A percentile compares a stretch with the other conserved stretches of the same genome.
Evolutionary conservation across 2,113 vertebrate species (phyloP).

Genomic region (Nasalis larvatus): DNA sequence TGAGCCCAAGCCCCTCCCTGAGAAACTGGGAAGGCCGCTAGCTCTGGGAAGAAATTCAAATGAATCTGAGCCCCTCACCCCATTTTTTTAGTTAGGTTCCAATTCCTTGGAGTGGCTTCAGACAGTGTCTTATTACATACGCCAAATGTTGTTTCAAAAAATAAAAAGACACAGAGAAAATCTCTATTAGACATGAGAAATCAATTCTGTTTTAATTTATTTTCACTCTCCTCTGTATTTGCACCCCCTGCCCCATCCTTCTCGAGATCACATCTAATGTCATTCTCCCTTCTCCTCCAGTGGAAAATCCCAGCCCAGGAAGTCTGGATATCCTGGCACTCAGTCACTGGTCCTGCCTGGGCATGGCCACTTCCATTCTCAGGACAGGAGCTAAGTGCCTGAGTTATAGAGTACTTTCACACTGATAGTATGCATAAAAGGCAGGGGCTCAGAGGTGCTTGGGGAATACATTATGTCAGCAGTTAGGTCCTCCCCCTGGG

Average conservation of each 20-base stretch:
- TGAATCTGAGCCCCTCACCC: neutral
- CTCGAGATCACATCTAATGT: neutral
- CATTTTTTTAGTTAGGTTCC: neutral
- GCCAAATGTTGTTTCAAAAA: conserved; percentile 11
- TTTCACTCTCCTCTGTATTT: conserved; percentile 28
- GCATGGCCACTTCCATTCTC: neutral
- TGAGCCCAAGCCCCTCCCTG: neutral
- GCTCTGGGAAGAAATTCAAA: neutral
- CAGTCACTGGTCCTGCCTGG: neutral
- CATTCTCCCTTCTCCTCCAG: neutral
- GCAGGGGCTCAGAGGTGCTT: neutral
- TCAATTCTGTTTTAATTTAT: conserved; percentile 64
- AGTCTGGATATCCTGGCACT: neutral
- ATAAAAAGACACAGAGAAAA: conserved; percentile 48
- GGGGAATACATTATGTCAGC: neutral
- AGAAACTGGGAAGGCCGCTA: neutral
- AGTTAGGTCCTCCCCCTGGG: neutral
- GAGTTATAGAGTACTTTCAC: neutral
- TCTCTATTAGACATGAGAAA: conserved; percentile 63
- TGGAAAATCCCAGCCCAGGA: neutral
- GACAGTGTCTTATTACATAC: conserved; percentile 32
- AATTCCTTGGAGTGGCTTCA: conserved; percentile 29
- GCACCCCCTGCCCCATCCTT: neutral
- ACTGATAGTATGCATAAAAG: neutral
- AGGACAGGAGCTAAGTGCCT: no score